Evolutionary conservation across 2,888 invertebrate genomes (phyloP), one percentile per base, ranked within the genome.

Genomic region (Drosophila quinaria): DNA sequence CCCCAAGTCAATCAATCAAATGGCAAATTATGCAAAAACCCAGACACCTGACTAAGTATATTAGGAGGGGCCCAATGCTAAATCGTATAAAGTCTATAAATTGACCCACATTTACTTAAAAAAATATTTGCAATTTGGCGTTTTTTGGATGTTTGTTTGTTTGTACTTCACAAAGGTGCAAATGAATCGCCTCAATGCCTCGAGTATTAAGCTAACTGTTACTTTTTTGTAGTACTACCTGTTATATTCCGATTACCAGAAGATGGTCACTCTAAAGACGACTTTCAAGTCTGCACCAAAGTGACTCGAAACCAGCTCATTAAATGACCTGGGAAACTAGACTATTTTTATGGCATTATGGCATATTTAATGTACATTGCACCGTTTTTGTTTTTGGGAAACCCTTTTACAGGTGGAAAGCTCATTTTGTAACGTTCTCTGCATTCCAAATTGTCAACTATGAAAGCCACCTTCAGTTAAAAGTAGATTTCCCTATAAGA

Each of bases 1-100:
- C 66, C 17, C 39, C 65, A 54, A 80, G 74, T 74, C 87, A 74
- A 83, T 83, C 82, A 84, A 83, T 83, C 87, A 83, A 74, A 52
- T 55, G 52, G 51, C 31, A 55, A 75, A 83, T 81, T 83, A 83
- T 80, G 81, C 81, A 83, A 83, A 83, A 81, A 59, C 22, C 60
- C 49, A 41, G 25, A 49, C 58, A 75, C 52, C 63, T 72, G 77
- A 50, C 58, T 44, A 37, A 55, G 35, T 37, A 29, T 49, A 51
- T 35, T 37, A 41, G 59, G 59, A 29, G 59, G 19, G 41, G 44
- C 22, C 46, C 41, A 49, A 37, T 47, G 58, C 59, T 55, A 37
- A 59, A 17, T 59, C 33, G 15, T 61, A 39, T 25, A n/a, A 31
- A 41, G 33, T 56, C n/a, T 39, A 17, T 60, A 52, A 46, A 73